Percentiles rank a stretch among this genome's conserved stretches.
Evolutionary conservation across 2,113 vertebrate genomes (phyloP).

Genomic region (Phodopus roborovskii): DNA sequence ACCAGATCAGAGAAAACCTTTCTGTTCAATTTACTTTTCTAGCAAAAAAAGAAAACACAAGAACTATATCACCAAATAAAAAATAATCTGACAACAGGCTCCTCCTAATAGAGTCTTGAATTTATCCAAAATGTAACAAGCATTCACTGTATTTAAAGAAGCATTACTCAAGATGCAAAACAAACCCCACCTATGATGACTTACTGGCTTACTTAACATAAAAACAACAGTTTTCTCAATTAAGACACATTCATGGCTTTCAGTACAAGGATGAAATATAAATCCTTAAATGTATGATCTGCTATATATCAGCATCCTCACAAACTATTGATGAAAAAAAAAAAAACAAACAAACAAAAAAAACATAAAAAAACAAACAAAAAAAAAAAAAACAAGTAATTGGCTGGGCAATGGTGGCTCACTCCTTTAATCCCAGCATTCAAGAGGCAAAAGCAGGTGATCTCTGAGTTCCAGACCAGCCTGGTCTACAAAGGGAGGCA

Average conservation of each 20-base stretch:
- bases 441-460: neutral
- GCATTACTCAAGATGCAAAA: neutral
- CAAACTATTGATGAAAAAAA: neutral
- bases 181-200: neutral
- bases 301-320: conserved; percentile 34
- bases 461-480: neutral
- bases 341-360: neutral
- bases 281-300: conserved; percentile 18
- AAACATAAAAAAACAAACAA: neutral
- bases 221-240: neutral
- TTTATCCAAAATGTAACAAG: neutral
- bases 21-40: conserved; percentile 46
- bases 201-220: neutral
- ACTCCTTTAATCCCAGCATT: neutral
- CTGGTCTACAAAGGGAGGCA: too few relatives aligned
- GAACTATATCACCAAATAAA: neutral
- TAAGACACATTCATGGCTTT: too few relatives aligned
- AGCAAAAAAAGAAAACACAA: neutral
- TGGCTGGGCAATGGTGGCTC: neutral
- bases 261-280: neutral
- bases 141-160: neutral
- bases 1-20: neutral
- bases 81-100: neutral
- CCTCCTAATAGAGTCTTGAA: neutral
- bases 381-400: neutral